Conservation (phyloP, 2,113 vertebrate species). For the Loxodonta africana region DNA sequence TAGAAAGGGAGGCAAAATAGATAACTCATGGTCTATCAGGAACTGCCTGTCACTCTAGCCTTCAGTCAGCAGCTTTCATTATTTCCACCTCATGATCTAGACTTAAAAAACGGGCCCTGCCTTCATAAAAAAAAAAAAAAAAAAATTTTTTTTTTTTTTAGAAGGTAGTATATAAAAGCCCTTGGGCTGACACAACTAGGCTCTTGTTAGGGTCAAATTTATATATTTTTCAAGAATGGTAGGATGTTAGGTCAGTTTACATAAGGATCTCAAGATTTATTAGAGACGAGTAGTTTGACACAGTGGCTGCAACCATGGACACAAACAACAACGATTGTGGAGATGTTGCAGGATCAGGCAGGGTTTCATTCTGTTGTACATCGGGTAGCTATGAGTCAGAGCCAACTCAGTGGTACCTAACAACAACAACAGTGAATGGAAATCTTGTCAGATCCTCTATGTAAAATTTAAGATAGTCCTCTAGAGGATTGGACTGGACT, state of each 20-base stretch:
- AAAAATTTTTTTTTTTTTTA: neutral
- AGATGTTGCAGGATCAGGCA: too few relatives aligned
- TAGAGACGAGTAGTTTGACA: neutral
- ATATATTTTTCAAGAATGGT: neutral
- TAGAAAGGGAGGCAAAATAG: slow-evolving; percentile 25
- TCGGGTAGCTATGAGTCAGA: too few relatives aligned
- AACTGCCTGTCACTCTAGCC: slow-evolving; percentile 5
- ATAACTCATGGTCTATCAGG: neutral
- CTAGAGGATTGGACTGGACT: neutral
- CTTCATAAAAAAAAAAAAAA: neutral
- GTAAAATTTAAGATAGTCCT: neutral
- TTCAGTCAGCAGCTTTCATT: neutral
- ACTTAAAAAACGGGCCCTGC: neutral
- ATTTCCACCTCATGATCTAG: neutral
- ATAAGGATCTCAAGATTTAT: neutral
- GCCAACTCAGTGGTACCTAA: too few relatives aligned
- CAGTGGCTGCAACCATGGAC: too few relatives aligned
- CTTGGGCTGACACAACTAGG: neutral
- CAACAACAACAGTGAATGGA: neutral
- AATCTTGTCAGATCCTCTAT: neutral
- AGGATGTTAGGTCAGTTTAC: neutral
- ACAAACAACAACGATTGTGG: too few relatives aligned
- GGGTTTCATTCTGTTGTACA: too few relatives aligned
- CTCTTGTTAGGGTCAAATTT: neutral
- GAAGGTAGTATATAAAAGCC: slow-evolving; percentile 11